Evolutionary conservation across 1,140 invertebrate genomes (phyloP).

Genomic region (Drosophila repletoides): DNA sequence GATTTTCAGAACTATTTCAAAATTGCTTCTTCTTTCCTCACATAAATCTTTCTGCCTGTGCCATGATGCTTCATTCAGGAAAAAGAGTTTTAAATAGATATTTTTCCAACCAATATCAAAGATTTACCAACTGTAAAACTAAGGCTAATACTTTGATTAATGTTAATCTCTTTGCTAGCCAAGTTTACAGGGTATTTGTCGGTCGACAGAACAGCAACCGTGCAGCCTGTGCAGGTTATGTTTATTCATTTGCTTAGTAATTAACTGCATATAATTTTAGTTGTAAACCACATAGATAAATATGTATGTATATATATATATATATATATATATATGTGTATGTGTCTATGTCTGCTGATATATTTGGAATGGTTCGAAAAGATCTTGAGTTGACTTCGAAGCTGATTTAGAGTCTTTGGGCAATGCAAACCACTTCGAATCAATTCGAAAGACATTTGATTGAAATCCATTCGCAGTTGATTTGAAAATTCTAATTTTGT

Average conservation of each 20-base stretch:
- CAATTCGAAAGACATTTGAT: constrained; percentile 14
- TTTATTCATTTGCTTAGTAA: constrained; percentile 68
- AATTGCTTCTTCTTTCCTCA: too few species aligned
- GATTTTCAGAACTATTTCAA: too few species aligned
- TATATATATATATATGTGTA: neutral
- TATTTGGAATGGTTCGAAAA: constrained; percentile 12
- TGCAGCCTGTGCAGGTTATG: constrained; percentile 33
- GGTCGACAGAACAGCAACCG: neutral
- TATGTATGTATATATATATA: neutral
- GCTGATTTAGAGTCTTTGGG: constrained; percentile 7
- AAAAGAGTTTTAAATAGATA: too few species aligned
- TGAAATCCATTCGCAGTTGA: constrained; percentile 5
- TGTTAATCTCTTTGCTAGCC: neutral
- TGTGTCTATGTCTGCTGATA: neutral
- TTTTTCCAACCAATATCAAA: too few species aligned
- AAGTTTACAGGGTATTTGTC: neutral
- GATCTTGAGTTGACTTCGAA: constrained; percentile 15
- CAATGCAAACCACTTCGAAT: constrained; percentile 4
- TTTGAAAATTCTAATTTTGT: constrained; percentile 11
- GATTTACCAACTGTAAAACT: too few species aligned
- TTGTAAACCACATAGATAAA: constrained; percentile 2
- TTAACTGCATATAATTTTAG: constrained; percentile 49
- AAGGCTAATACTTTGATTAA: too few species aligned
- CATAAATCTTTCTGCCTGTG: too few species aligned
- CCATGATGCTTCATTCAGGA: too few species aligned